These are phyloP conservation scores for Poeciliopsis prolifica DNA, from an alignment of 2,113 vertebrate species.

Conservation along the genomic window DNA sequence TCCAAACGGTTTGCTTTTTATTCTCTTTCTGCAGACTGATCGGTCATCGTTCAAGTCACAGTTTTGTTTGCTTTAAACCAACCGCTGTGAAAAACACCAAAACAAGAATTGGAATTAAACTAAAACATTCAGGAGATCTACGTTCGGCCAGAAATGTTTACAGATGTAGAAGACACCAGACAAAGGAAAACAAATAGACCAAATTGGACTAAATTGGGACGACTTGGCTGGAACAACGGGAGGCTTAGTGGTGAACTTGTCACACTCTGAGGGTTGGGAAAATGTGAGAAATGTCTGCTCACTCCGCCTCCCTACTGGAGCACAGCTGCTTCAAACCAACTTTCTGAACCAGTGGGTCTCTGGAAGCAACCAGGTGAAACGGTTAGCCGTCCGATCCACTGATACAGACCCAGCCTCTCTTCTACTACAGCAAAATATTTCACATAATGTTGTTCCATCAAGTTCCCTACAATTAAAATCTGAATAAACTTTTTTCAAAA, in stretches of 20 bases:
- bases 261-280: background rate
- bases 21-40: constrained; percentile 22
- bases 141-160: background rate
- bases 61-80: constrained; percentile 15
- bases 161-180: background rate
- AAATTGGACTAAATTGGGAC: background rate
- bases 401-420: background rate
- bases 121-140: constrained; percentile 25
- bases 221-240: background rate
- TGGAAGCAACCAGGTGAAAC: too few species aligned
- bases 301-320: background rate
- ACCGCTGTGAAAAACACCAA: constrained; percentile 18
- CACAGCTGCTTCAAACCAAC: too few species aligned
- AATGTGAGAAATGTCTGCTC: background rate
- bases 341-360: too few species aligned
- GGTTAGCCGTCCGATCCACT: background rate
- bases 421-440: background rate
- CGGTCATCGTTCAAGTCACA: constrained; percentile 44
- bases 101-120: background rate
- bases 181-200: background rate
- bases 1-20: constrained; percentile 44
- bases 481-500: background rate
- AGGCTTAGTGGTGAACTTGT: background rate
- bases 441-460: background rate
- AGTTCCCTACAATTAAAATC: background rate